phyloP scores from a whole-genome alignment of 2,888 invertebrate species.

The Himalopsyche kuldschensis region DNA sequence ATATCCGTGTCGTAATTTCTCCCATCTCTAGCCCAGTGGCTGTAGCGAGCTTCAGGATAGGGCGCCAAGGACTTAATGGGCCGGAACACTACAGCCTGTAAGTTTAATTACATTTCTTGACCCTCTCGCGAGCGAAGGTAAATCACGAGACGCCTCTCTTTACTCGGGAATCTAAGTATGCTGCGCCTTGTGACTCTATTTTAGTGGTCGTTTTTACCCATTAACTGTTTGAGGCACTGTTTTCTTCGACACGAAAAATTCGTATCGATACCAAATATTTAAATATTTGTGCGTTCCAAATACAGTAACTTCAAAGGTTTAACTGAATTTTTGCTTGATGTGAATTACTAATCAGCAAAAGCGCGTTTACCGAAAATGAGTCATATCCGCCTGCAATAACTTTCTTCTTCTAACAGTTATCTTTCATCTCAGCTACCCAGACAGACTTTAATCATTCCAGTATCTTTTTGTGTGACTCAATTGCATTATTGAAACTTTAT shows the following conservation, averaged over 20 bases:
- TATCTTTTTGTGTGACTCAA: too few species aligned
- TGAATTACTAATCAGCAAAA: too few species aligned
- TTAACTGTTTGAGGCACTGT: background rate
- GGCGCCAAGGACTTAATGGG: slow-evolving; percentile 25
- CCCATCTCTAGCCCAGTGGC: slow-evolving; percentile 4
- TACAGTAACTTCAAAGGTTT: too few species aligned
- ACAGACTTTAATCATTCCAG: too few species aligned
- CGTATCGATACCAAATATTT: too few species aligned
- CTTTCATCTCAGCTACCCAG: too few species aligned
- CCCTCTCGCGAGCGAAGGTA: slow-evolving; percentile 30
- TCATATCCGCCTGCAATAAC: too few species aligned
- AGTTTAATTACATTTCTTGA: slow-evolving; percentile 39
- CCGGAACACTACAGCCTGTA: slow-evolving; percentile 32
- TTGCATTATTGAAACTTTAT: too few species aligned
- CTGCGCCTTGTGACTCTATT: background rate
- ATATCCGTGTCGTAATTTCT: background rate
- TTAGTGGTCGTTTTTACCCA: background rate
- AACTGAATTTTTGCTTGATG: too few species aligned
- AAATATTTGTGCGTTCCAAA: too few species aligned
- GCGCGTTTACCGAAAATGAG: too few species aligned
- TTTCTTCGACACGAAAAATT: background rate
- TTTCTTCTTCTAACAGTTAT: too few species aligned
- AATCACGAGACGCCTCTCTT: slow-evolving; percentile 22
- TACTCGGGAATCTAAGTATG: background rate
- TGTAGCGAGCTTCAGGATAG: background rate